Conservation (phyloP, 2,888 invertebrate genomes). For the Pseudococcus longispinus region DNA sequence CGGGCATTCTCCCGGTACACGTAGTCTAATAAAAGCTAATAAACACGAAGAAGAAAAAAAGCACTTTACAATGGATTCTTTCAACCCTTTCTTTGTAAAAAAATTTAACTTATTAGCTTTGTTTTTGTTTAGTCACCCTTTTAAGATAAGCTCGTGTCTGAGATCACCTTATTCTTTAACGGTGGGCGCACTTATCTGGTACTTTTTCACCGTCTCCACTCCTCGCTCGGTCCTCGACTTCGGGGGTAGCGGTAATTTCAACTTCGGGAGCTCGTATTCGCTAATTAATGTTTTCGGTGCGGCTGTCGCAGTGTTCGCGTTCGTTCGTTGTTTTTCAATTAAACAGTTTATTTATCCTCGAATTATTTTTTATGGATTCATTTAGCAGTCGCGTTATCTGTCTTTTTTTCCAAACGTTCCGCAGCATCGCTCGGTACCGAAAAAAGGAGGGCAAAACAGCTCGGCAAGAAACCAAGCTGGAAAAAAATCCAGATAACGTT, state of each 20-base stretch:
- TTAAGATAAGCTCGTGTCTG: slow-evolving; percentile 49
- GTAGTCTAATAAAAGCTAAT: slow-evolving; percentile 23
- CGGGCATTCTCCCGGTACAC: neutral
- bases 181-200: neutral
- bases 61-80: neutral
- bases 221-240: neutral
- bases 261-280: neutral
- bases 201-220: neutral
- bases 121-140: slow-evolving; percentile 49
- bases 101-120: slow-evolving; percentile 51
- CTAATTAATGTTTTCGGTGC: slow-evolving; percentile 51
- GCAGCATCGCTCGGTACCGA: neutral
- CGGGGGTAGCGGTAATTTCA: slow-evolving; percentile 9
- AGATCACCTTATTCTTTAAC: slow-evolving; percentile 21
- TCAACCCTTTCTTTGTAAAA: slow-evolving; percentile 37
- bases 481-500: slow-evolving; percentile 24
- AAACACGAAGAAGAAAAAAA: slow-evolving; percentile 2
- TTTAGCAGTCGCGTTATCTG: slow-evolving; percentile 30
- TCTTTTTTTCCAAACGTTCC: neutral
- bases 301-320: neutral
- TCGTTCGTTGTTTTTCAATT: slow-evolving; percentile 23
- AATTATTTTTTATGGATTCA: slow-evolving; percentile 48
- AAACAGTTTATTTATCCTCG: slow-evolving; percentile 39
- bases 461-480: neutral
- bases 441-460: neutral